A percentile compares a stretch with the other conserved stretches of the same genome.
These are phyloP conservation scores for Trypoxylus dichotomus DNA, from an alignment of 1,140 invertebrate species.

Conservation along the genomic window DNA sequence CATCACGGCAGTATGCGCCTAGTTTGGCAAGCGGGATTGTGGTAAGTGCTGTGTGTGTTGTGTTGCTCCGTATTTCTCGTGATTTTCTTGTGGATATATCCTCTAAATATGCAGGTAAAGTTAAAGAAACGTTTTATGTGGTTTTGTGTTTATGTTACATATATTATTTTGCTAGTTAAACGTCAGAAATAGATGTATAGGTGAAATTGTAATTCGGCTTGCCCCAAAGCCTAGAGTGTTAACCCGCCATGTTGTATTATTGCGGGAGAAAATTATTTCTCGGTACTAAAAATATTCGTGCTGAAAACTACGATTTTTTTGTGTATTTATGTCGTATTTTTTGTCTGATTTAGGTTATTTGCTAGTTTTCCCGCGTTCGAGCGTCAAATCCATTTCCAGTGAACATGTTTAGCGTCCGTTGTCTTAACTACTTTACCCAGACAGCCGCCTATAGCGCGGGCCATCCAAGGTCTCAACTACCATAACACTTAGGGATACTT, in stretches of 20 bases:
- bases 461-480: constrained; percentile 41
- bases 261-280: constrained; percentile 36
- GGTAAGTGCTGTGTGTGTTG: constrained; percentile 53
- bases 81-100: constrained; percentile 51
- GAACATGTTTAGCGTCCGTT: constrained; percentile 46
- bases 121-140: constrained; percentile 31
- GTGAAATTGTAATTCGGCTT: constrained; percentile 40
- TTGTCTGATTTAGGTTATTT: constrained; percentile 44
- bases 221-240: constrained; percentile 45
- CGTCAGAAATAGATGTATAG: constrained; percentile 25
- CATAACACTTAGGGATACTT: constrained; percentile 15
- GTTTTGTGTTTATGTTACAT: not conserved
- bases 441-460: constrained; percentile 39
- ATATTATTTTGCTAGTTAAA: constrained; percentile 1
- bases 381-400: constrained; percentile 44
- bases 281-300: constrained; percentile 6
- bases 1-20: constrained; percentile 52
- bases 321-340: constrained; percentile 42
- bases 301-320: constrained; percentile 36
- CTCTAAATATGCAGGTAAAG: constrained; percentile 52
- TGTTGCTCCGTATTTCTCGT: constrained; percentile 53
- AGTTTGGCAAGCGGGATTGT: constrained; percentile 52
- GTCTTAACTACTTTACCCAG: constrained; percentile 44
- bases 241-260: constrained; percentile 52
- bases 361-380: constrained; percentile 49